Percentiles rank a stretch among this genome's conserved stretches.
phyloP scores from a whole-genome alignment of 2,797 vertebrate species.

The Peromyscus melanophrys region DNA sequence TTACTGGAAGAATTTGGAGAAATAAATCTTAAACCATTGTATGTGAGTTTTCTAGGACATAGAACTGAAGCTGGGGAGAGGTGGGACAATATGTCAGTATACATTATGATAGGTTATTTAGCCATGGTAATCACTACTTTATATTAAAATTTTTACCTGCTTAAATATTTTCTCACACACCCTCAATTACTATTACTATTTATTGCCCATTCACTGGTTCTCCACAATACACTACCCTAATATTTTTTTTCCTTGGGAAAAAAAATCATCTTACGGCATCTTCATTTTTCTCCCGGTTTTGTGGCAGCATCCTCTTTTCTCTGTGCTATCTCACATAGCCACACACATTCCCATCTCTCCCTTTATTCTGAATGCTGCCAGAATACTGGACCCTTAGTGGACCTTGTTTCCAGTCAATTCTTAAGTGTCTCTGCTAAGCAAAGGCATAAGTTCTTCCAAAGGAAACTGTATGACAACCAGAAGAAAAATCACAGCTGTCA shows the following conservation, averaged over 20 bases:
- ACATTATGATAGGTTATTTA: not conserved
- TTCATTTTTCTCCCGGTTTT: conserved; percentile 28
- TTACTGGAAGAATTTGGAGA: not conserved
- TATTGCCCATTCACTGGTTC: not conserved
- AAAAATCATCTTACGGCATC: not conserved
- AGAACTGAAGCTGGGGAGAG: not conserved
- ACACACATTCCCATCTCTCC: not conserved
- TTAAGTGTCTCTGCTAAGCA: not conserved
- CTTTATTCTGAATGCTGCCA: not conserved
- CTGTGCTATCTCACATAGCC: not conserved
- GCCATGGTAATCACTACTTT: not conserved
- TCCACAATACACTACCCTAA: not conserved
- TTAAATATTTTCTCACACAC: not conserved
- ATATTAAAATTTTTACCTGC: not conserved
- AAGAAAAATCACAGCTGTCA: not conserved
- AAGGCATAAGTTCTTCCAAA: not conserved
- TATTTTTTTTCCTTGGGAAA: not conserved
- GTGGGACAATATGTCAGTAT: not conserved
- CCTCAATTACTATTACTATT: not conserved
- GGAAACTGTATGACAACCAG: not conserved
- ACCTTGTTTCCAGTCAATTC: not conserved
- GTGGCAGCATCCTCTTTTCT: not conserved
- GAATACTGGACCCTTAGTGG: not conserved
- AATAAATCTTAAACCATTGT: not conserved
- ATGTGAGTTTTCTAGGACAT: not conserved